Conservation (phyloP, 2,113 vertebrate species). For the Pogonocichla stellata region DNA sequence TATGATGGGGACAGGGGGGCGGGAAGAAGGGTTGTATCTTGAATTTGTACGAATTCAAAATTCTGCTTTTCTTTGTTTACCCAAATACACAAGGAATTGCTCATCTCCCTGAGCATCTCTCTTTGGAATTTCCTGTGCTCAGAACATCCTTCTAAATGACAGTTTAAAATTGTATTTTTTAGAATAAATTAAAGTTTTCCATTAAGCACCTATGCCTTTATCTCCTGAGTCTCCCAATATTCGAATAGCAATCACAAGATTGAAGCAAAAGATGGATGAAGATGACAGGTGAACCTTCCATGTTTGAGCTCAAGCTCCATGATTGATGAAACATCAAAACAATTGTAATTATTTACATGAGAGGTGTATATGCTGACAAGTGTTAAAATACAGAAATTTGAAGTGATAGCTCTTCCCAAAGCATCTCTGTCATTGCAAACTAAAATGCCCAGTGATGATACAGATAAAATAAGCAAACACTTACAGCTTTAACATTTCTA, state of each 20-base stretch:
- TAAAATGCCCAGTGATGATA: background rate
- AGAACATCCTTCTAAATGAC: background rate
- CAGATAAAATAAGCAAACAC: background rate
- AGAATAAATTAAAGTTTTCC: background rate
- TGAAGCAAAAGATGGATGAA: background rate
- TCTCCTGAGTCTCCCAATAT: background rate
- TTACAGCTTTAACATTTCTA: background rate
- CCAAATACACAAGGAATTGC: background rate
- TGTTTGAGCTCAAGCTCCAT: background rate
- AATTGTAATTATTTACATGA: background rate
- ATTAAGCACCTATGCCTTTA: background rate
- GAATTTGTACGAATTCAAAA: background rate
- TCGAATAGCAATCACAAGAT: background rate
- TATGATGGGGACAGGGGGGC: fast-evolving
- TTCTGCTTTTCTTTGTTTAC: background rate
- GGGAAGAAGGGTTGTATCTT: background rate
- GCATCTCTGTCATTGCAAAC: background rate
- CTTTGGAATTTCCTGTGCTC: background rate
- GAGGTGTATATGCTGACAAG: background rate
- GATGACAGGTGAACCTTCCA: background rate
- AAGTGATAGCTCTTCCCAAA: background rate
- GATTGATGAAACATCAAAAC: background rate
- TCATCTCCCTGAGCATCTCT: background rate
- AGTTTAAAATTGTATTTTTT: background rate
- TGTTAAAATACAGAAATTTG: background rate